These are phyloP conservation scores for Matsumyia berberina DNA, from an alignment of 2,888 invertebrate genomes.

Conservation along the genomic window DNA sequence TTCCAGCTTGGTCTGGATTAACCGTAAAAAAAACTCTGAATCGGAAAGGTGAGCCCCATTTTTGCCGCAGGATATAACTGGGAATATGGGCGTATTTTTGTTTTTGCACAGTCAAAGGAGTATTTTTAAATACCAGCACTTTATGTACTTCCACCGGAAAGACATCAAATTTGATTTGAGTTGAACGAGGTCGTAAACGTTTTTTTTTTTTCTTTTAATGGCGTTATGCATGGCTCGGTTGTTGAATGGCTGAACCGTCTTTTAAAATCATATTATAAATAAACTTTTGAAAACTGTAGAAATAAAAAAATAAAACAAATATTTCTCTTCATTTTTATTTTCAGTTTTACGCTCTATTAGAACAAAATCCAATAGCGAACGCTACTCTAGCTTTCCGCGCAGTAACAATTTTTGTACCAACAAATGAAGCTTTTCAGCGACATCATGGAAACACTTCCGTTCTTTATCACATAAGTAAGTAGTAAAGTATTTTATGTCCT, in stretches of 20 bases:
- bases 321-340: constrained; percentile 83
- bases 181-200: constrained; percentile 16
- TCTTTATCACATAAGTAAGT: constrained; percentile 94
- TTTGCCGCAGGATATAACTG: constrained; percentile 58
- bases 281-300: too few relatives aligned
- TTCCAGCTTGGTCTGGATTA: constrained; percentile 53
- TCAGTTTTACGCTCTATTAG: constrained; percentile 92
- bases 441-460: constrained; percentile 87
- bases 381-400: constrained; percentile 89
- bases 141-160: constrained; percentile 30
- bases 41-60: constrained; percentile 50
- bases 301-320: not conserved
- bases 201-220: not conserved
- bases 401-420: constrained; percentile 95
- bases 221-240: not conserved
- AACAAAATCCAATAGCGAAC: constrained; percentile 90
- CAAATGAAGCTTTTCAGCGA: constrained; percentile 93
- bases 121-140: constrained; percentile 36
- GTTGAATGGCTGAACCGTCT: not conserved
- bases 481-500: constrained; percentile 6
- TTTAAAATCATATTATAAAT: not conserved
- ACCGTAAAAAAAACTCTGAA: constrained; percentile 35
- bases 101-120: constrained; percentile 18
- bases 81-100: constrained; percentile 51
- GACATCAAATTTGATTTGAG: constrained; percentile 59